phyloP scores from a whole-genome alignment of 2,888 invertebrate species.

The Caenorhabditis sp. region DNA sequence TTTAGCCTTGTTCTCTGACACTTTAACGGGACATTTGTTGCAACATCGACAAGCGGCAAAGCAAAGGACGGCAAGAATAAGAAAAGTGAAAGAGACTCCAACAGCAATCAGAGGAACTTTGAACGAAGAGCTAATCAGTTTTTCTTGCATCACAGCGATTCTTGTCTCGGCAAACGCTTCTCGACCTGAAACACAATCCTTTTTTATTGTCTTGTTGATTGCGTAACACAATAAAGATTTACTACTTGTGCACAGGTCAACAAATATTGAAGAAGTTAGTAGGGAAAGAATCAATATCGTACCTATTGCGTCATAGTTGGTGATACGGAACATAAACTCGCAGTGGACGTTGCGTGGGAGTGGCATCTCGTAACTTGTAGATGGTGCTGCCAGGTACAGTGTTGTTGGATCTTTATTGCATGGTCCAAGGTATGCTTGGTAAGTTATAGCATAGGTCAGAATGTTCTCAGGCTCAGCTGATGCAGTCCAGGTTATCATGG shows the following conservation, averaged over 20 bases:
- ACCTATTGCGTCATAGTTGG: constrained; percentile 78
- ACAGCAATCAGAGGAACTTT: constrained; percentile 51
- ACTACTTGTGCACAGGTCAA: constrained; percentile 38
- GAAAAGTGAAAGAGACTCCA: constrained; percentile 35
- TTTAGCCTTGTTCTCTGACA: constrained; percentile 68
- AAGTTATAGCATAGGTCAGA: constrained; percentile 76
- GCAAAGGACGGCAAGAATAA: constrained; percentile 38
- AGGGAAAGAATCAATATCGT: constrained; percentile 13
- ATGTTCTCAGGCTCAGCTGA: constrained; percentile 74
- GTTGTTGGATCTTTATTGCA: constrained; percentile 71
- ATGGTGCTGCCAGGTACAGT: constrained; percentile 72
- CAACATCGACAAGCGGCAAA: constrained; percentile 59
- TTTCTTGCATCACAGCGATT: constrained; percentile 52
- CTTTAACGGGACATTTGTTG: constrained; percentile 62
- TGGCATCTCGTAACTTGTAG: constrained; percentile 68
- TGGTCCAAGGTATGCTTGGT: constrained; percentile 64
- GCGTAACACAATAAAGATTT: constrained; percentile 57
- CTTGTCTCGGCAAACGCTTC: constrained; percentile 70
- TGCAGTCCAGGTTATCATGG: constrained; percentile 76
- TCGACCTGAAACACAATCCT: constrained; percentile 61
- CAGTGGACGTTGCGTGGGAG: constrained; percentile 72
- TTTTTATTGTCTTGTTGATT: constrained; percentile 10
- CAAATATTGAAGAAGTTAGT: constrained; percentile 40
- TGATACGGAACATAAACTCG: constrained; percentile 78
- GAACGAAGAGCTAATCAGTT: constrained; percentile 20